Evolutionary conservation across 2,113 vertebrate genomes (phyloP).

Genomic region (Oncorhynchus tshawytscha): DNA sequence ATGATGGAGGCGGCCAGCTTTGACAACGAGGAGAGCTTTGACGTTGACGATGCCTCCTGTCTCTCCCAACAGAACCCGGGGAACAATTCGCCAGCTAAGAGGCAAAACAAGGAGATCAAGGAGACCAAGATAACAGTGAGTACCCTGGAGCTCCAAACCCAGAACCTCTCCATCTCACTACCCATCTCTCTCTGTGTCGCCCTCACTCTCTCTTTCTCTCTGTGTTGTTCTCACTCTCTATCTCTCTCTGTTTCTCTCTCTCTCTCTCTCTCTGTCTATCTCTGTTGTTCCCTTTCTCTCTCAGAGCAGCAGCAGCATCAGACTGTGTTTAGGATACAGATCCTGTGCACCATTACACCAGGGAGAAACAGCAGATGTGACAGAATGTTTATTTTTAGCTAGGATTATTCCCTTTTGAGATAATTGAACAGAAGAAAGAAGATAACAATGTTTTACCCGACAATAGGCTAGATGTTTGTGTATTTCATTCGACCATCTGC

Average conservation of each 20-base stretch:
- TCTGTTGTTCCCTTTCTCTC: slow-evolving; percentile 1
- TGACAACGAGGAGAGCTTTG: slow-evolving; percentile 84
- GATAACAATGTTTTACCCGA: not conserved
- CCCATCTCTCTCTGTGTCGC: not conserved
- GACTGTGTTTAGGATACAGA: not conserved
- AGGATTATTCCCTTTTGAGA: not conserved
- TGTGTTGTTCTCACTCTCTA: not conserved
- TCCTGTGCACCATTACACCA: not conserved
- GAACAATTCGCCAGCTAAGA: slow-evolving; percentile 80
- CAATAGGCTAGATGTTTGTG: not conserved
- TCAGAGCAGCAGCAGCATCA: not conserved
- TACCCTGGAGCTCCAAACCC: slow-evolving; percentile 31
- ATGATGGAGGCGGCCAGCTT: slow-evolving; percentile 74
- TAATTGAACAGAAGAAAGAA: too few species aligned
- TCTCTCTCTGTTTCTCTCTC: not conserved
- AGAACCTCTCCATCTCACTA: not conserved
- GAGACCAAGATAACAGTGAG: slow-evolving; percentile 87
- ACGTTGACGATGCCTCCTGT: slow-evolving; percentile 81
- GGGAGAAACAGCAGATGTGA: not conserved
- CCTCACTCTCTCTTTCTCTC: not conserved
- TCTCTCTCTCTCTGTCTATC: not conserved
- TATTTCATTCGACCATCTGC: not conserved
- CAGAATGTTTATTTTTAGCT: not conserved
- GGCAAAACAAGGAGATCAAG: slow-evolving; percentile 80
- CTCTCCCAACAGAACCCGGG: slow-evolving; percentile 86